Conservation (phyloP, 1,140 invertebrate genomes). For the Atta colombica region DNA sequence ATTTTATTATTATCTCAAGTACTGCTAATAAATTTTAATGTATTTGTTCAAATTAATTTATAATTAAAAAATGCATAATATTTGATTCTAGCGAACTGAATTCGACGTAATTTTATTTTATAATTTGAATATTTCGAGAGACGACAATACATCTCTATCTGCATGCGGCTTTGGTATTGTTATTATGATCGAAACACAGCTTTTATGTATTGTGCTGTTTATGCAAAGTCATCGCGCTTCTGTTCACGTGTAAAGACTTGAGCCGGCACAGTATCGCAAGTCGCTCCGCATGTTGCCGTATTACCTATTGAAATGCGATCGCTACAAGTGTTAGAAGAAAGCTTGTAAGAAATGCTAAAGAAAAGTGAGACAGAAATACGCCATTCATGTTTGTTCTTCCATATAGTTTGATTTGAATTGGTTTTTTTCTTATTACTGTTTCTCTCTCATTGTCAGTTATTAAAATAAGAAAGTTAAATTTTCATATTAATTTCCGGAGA, state of each 20-base stretch:
- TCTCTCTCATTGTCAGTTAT: not conserved
- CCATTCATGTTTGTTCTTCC: not conserved
- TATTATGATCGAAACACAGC: not conserved
- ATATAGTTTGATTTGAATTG: not conserved
- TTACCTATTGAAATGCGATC: slow-evolving; percentile 5
- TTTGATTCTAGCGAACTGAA: too few relatives aligned
- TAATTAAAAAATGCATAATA: too few relatives aligned
- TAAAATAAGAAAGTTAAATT: not conserved
- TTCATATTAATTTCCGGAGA: not conserved
- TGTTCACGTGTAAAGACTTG: not conserved
- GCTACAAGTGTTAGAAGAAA: not conserved
- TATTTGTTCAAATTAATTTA: not conserved
- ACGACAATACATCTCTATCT: not conserved
- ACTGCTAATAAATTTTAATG: not conserved
- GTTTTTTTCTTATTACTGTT: not conserved
- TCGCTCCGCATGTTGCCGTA: not conserved
- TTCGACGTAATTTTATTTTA: not conserved
- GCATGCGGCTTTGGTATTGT: not conserved
- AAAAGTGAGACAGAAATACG: not conserved
- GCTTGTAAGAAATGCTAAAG: not conserved
- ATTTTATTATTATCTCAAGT: not conserved
- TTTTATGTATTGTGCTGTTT: not conserved
- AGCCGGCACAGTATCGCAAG: not conserved
- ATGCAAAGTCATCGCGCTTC: not conserved
- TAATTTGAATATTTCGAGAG: not conserved